Base-by-base conservation (phyloP, 2,113 vertebrate genomes). In the Terrapene triunguis region DNA sequence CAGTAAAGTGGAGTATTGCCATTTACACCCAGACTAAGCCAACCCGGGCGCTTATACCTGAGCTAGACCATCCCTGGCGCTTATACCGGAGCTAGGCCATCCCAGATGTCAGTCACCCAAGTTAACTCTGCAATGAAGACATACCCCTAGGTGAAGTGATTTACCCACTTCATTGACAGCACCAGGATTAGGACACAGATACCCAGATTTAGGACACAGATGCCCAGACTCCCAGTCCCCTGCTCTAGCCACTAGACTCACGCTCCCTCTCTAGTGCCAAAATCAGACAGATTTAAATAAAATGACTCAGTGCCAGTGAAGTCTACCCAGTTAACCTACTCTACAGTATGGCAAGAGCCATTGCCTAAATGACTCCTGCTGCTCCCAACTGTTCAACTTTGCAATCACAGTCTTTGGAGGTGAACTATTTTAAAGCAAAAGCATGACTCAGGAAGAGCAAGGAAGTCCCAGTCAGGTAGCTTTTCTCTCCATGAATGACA, bases 401-500 rank as follows among this genome's bases (percentile, higher is more conserved):
- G 35, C 62, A 17, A 9, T 0, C 27, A 8, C 51, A 92, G 51
- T 84, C 10, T 5, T 8, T 53, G 76, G 25, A 9, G 92, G 2
- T 0, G 1, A 76, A 51, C 42, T 80, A n/a, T 10, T 50, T 96
- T 89, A 89, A 84, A 48, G 8, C 13, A 62, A 55, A 80, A 90
- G 62, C 10, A 2, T 19, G 9, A 27, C 29, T 88, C 53, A 32
- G 1, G 0, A 0, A 72, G 7, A 17, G 16, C 12, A 84, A 21
- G 25, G 91, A 35, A 1, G 4, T 53, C 80, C 72, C 25, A n/a
- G 35, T 32, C 62, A 16, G 59, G 32, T 9, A n/a, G 62, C 62
- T n/a, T 69, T n/a, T 65, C 76, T 72, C 51, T 95, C 80, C 25
- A 1, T 19, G 89, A 86, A 89, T 85, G 94, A 86, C 44, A 94